These are phyloP conservation scores for Ceyx melanurus DNA, from an alignment of 2,113 vertebrate genomes.

Conservation along the genomic window DNA sequence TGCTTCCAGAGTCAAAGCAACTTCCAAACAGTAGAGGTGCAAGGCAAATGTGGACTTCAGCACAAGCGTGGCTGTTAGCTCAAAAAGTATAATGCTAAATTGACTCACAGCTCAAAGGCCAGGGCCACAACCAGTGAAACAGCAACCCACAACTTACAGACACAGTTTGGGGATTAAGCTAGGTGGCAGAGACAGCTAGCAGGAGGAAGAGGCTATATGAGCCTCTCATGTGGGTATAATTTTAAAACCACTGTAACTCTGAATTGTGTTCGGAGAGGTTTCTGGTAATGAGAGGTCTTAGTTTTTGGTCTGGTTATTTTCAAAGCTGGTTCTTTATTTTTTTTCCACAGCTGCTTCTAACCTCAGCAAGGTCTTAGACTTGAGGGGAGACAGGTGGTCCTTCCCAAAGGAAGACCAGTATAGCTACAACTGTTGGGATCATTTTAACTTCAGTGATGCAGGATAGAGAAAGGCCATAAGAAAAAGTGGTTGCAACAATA, in stretches of 20 bases:
- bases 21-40: not conserved
- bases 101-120: constrained; percentile 40
- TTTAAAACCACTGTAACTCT: not conserved
- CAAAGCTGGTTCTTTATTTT: not conserved
- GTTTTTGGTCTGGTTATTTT: not conserved
- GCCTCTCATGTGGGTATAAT: not conserved
- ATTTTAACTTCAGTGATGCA: not conserved
- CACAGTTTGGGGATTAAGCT: not conserved
- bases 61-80: not conserved
- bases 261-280: not conserved
- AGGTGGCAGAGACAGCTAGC: not conserved
- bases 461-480: not conserved
- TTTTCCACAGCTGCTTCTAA: not conserved
- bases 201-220: not conserved
- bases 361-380: not conserved
- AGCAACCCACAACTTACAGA: not conserved
- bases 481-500: not conserved
- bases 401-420: not conserved
- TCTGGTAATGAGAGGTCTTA: not conserved
- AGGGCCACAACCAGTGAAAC: not conserved
- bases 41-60: constrained; percentile 56
- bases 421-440: not conserved
- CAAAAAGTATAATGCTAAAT: not conserved
- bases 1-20: not conserved
- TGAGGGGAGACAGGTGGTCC: not conserved